A percentile compares a stretch with the other conserved stretches of the same genome.
These are phyloP conservation scores for Ectemnius cavifrons DNA, from an alignment of 2,888 invertebrate genomes.

Conservation along the genomic window DNA sequence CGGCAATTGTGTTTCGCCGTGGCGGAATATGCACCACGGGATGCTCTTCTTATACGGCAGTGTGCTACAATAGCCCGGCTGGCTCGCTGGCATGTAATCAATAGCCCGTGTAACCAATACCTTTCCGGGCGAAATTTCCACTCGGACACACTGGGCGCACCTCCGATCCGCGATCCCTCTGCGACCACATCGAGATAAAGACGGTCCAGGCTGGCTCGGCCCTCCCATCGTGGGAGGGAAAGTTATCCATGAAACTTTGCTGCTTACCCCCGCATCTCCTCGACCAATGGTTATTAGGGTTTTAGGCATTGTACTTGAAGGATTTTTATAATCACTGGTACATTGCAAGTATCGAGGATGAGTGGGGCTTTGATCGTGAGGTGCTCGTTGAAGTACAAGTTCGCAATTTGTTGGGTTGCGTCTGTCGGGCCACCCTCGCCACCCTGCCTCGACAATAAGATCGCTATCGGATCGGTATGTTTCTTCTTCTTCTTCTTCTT, in stretches of 20 bases:
- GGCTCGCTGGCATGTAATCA: conserved; percentile 1
- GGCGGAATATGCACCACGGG: conserved; percentile 1
- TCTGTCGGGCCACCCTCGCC: conserved; percentile 2
- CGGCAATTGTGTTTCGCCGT: conserved; percentile 29
- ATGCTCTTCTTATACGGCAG: background rate
- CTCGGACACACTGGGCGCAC: background rate
- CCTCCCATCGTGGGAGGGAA: background rate
- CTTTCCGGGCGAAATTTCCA: conserved; percentile 2
- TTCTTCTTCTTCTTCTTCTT: conserved; percentile 10
- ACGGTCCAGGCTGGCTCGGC: background rate
- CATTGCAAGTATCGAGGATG: too few species aligned
- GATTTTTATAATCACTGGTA: too few species aligned
- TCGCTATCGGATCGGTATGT: conserved; percentile 17
- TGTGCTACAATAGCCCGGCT: conserved; percentile 2
- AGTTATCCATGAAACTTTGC: background rate
- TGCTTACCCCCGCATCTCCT: too few species aligned
- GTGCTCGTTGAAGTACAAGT: conserved; percentile 33
- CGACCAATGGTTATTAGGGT: too few species aligned
- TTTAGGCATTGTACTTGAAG: too few species aligned
- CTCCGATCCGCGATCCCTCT: conserved; percentile 10
- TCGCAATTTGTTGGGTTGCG: conserved; percentile 29
- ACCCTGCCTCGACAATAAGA: conserved; percentile 14
- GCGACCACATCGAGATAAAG: conserved; percentile 4
- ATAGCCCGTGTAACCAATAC: conserved; percentile 7
- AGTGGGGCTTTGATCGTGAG: too few species aligned